A percentile compares a stretch with the other conserved stretches of the same genome.
Evolutionary conservation across 2,797 vertebrate genomes (phyloP).

Genomic region (Myioborus melanocephalus): DNA sequence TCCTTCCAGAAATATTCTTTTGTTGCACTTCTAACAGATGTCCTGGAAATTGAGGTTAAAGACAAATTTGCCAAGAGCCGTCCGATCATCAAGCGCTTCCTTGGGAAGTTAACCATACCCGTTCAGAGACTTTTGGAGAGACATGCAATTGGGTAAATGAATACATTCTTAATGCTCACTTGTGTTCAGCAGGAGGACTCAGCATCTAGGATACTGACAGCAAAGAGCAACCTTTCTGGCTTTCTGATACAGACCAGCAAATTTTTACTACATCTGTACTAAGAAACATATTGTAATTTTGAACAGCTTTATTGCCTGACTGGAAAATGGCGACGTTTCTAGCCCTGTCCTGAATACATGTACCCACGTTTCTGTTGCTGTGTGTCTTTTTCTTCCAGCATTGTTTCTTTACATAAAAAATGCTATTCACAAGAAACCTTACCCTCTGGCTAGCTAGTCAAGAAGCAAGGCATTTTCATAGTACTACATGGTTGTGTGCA

Average conservation of each 20-base stretch:
- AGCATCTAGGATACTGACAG: neutral
- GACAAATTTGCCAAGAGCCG: conserved; percentile 99
- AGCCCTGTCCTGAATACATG: neutral
- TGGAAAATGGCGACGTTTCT: neutral
- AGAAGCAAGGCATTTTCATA: neutral
- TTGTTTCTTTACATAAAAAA: neutral
- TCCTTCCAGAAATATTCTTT: conserved; percentile 93
- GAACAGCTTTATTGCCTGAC: neutral
- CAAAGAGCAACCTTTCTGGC: neutral
- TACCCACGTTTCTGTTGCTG: neutral
- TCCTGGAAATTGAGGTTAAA: conserved; percentile 97
- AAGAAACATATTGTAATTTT: neutral
- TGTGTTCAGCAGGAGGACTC: neutral
- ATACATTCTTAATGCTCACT: neutral
- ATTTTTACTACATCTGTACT: neutral
- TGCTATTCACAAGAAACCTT: neutral
- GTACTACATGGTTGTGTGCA: neutral
- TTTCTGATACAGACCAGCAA: neutral
- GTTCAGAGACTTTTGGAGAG: conserved; percentile 94
- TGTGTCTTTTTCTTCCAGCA: neutral
- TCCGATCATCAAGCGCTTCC: conserved; percentile 97
- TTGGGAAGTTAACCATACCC: conserved; percentile 94
- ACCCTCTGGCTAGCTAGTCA: neutral
- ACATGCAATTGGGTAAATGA: conserved; percentile 86
- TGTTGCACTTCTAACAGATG: conserved; percentile 96